Conservation (phyloP, 1,140 invertebrate species). For the Formica selysi region DNA sequence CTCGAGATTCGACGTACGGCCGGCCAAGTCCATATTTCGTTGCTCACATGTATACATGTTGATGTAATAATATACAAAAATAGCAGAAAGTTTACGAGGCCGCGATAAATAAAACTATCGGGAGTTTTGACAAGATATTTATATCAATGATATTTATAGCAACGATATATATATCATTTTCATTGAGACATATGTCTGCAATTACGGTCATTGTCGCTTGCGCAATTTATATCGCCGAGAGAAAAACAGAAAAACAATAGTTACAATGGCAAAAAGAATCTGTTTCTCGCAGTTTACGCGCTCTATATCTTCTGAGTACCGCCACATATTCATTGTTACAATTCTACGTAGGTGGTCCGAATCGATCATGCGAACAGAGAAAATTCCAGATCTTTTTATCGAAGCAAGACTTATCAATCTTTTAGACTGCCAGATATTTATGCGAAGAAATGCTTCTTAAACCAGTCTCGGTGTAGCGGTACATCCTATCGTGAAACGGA, state of each 20-base stretch:
- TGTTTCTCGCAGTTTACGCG: background rate
- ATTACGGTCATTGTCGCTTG: slow-evolving; percentile 13
- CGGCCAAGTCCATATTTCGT: background rate
- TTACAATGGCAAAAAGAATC: slow-evolving; percentile 12
- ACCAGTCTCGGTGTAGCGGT: background rate
- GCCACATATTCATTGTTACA: slow-evolving; percentile 1
- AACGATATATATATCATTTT: slow-evolving; percentile 1
- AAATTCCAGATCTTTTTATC: slow-evolving; percentile 26
- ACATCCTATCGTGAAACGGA: background rate
- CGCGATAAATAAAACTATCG: slow-evolving; percentile 60
- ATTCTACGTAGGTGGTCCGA: slow-evolving; percentile 22
- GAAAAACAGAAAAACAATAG: background rate
- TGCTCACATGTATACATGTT: background rate
- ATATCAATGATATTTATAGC: background rate
- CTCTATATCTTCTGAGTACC: slow-evolving; percentile 8
- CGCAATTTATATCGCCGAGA: slow-evolving; percentile 15
- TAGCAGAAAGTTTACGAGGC: slow-evolving; percentile 45
- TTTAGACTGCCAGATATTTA: background rate
- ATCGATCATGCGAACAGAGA: slow-evolving; percentile 21
- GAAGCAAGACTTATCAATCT: slow-evolving; percentile 21
- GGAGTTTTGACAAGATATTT: background rate
- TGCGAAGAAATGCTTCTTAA: background rate
- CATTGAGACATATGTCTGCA: slow-evolving; percentile 1
- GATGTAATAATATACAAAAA: slow-evolving; percentile 57
- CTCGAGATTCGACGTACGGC: slow-evolving; percentile 7